Evolutionary conservation across 2,113 vertebrate genomes (phyloP), one percentile per base, ranked within the genome.

Genomic region (Periophthalmus modestus): DNA sequence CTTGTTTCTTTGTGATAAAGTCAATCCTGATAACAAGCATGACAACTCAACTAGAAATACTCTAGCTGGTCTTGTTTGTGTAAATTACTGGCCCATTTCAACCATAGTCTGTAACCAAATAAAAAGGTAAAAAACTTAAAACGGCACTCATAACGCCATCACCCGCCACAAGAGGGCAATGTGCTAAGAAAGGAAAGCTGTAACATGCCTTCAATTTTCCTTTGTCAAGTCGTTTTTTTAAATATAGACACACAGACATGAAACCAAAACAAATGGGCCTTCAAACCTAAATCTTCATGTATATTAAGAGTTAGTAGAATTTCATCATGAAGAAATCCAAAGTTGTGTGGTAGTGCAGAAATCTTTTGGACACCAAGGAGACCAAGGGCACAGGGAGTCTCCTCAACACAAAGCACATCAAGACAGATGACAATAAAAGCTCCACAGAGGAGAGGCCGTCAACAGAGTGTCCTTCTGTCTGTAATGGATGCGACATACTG

Each of bases 331-430:
- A 65, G 73, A 86, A 87, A 87, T 75, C 81, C 72, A 92, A 92
- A 89, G 78, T 87, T 76, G 86, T 87, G 86, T 87, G 85, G 90
- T 90, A 89, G 90, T 89, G 82, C 86, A 89, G 92, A 84, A 94
- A 94, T 91, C 77, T 68, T 62, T 50, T 72, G 76, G 87, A 86
- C 86, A 84, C 78, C 90, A 90, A 69, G 73, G 85, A 94, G 77
- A 84, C 72, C 2, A 76, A 46, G 72, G 54, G 11, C 28, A 79
- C 5, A 43, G 71, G 59, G 76, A 74, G 48, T 68, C 63, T 79
- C 81, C 84, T 68, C 78, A 72, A 87, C 70, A 80, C 72, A 80
- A 87, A 85, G 69, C 70, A 83, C 85, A 71, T 74, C 65, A 4
- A 80, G 75, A 85, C 70, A 68, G 74, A 81, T 67, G 72, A 73